These are phyloP conservation scores for Wasmannia auropunctata DNA, from an alignment of 1,140 invertebrate genomes.

Conservation along the genomic window DNA sequence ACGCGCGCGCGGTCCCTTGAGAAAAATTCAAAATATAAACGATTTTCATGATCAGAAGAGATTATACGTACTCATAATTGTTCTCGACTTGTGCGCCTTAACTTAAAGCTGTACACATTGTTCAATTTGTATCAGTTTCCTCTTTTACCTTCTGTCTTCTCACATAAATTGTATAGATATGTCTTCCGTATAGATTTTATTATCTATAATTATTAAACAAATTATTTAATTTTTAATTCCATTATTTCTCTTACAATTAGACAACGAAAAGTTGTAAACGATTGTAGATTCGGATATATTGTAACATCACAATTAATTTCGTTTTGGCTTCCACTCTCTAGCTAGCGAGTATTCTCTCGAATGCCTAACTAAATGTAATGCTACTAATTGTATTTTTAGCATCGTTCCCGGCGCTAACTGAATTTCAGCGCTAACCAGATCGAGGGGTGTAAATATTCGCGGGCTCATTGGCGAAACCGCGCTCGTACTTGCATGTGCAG, in stretches of 20 bases:
- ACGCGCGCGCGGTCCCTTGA: not conserved
- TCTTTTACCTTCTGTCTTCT: not conserved
- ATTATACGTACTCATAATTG: not conserved
- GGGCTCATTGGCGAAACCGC: not conserved
- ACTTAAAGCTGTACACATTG: not conserved
- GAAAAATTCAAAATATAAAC: not conserved
- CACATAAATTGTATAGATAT: not conserved
- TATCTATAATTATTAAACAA: not conserved
- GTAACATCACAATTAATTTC: not conserved
- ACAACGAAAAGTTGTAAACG: not conserved
- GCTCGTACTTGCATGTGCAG: not conserved
- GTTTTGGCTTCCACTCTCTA: too few relatives aligned
- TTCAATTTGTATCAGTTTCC: not conserved
- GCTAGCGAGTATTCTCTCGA: not conserved
- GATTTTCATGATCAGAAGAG: not conserved
- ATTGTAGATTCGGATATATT: not conserved
- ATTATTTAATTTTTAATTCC: not conserved
- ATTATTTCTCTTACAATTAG: not conserved
- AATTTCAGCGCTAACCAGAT: slow-evolving; percentile 1
- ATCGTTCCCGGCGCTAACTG: not conserved
- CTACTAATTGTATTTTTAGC: slow-evolving; percentile 26
- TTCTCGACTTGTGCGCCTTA: not conserved
- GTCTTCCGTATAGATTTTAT: not conserved
- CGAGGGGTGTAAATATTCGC: slow-evolving; percentile 29
- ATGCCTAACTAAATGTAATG: slow-evolving; percentile 32